These are phyloP conservation scores for Junonia oenone DNA, from an alignment of 2,888 invertebrate genomes.

Conservation along the genomic window DNA sequence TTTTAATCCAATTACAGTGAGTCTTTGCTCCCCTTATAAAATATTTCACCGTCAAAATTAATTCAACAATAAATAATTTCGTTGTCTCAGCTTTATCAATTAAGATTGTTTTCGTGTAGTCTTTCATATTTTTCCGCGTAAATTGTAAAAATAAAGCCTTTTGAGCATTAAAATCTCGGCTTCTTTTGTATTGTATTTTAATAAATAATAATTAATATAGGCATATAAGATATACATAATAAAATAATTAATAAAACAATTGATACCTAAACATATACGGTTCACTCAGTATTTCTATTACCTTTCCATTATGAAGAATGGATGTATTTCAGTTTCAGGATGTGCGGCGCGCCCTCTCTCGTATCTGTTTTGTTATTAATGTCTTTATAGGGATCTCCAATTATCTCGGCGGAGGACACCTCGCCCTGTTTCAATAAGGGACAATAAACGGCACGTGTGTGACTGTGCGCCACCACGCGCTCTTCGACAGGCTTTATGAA, in stretches of 20 bases:
- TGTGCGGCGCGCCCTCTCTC: constrained; percentile 51
- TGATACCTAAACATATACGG: no score
- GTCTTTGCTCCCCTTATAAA: constrained; percentile 48
- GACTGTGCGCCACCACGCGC: constrained; percentile 39
- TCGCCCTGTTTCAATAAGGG: constrained; percentile 43
- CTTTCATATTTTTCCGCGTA: not conserved
- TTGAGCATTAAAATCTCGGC: no score
- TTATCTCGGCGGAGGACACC: constrained; percentile 50
- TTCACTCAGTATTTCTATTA: no score
- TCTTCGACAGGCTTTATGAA: constrained; percentile 13
- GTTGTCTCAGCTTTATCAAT: constrained; percentile 24
- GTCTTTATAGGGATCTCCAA: constrained; percentile 64
- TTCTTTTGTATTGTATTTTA: no score
- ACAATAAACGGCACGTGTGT: constrained; percentile 36
- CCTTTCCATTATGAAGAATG: not conserved
- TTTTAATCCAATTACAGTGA: constrained; percentile 66
- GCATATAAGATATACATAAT: no score
- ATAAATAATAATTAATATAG: no score
- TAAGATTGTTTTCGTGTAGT: constrained; percentile 10
- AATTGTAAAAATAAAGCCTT: not conserved
- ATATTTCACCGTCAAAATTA: constrained; percentile 60
- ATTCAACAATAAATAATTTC: constrained; percentile 57
- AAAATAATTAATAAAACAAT: no score
- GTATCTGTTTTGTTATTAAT: constrained; percentile 73
- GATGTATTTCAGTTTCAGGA: constrained; percentile 29